Base-by-base conservation (phyloP, 2,888 invertebrate genomes). In the Marronus borbonicus region DNA sequence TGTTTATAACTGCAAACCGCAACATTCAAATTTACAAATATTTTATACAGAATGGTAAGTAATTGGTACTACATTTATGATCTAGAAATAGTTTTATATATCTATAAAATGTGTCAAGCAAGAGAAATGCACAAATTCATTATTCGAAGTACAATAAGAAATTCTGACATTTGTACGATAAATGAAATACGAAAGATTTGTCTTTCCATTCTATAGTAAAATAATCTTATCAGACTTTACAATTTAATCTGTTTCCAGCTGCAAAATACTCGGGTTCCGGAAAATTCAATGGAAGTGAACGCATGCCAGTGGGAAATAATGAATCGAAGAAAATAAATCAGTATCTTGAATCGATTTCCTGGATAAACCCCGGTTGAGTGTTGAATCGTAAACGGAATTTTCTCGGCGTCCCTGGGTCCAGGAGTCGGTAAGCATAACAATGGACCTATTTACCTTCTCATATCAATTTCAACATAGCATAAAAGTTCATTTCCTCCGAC, bases 261-360 rank as follows among this genome's bases (percentile, higher is more conserved):
- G 68, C 49, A 68, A 24, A 68, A 49, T 68, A 24, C n/a, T 10
- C 65, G 36, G 17, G 65, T 17, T 65, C 20, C 24, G 24, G 68
- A 28, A 50, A 68, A 68, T 68, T 39, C 20, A 50, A 65, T 17
- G 39, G 44, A 39, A 20, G 14, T 24, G 68, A 68, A 68, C 28
- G 68, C 50, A 50, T 24, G 68, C 50, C 49, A 20, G 50, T 28
- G 28, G 14, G 28, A 49, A 68, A 68, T 68, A 68, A 68, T 68
- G 50, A 68, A 50, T 68, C 50, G 68, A 24, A 50, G 50, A 36
- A 68, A 68, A 68, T 68, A 68, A 68, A 68, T 68, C 68, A 68
- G 68, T 68, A 68, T 49, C 50, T 28, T 50, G 39, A 49, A 68
- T 68, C 68, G 68, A 68, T 50, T 68, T 17, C 20, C 50, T 8